Percentiles rank a stretch among this genome's conserved stretches.
Conservation (phyloP, 2,888 invertebrate genomes). For the Drosophila percnosoma region DNA sequence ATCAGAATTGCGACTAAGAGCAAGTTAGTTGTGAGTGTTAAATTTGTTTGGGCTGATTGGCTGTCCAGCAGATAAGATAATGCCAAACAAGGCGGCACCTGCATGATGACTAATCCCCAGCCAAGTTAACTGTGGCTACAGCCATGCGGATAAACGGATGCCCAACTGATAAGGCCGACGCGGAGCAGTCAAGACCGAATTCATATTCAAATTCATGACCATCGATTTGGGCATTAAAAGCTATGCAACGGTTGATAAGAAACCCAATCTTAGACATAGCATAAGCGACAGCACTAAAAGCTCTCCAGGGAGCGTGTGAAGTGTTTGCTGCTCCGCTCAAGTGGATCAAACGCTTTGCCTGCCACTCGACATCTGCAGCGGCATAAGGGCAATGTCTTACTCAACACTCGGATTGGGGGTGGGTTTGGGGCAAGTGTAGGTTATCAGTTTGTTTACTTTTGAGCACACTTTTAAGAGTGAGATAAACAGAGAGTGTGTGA, state of each 20-base stretch:
- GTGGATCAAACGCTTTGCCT: constrained; percentile 29
- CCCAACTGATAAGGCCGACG: constrained; percentile 23
- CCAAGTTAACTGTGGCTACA: constrained; percentile 4
- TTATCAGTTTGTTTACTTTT: constrained; percentile 52
- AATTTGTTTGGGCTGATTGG: background rate
- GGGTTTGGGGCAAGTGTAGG: background rate
- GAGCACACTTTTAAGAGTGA: constrained; percentile 17
- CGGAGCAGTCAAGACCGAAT: background rate
- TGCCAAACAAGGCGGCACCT: constrained; percentile 37
- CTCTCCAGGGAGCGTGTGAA: constrained; percentile 37
- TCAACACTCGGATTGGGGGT: background rate
- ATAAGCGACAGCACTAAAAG: constrained; percentile 33
- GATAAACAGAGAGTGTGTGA: background rate
- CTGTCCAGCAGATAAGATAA: constrained; percentile 44
- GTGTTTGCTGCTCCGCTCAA: constrained; percentile 34
- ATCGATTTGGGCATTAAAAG: background rate
- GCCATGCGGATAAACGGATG: constrained; percentile 39
- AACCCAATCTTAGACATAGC: constrained; percentile 24
- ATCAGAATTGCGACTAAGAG: constrained; percentile 25
- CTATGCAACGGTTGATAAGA: constrained; percentile 16
- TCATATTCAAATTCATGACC: constrained; percentile 20
- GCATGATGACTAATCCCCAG: constrained; percentile 51
- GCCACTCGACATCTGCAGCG: background rate
- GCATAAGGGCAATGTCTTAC: background rate
- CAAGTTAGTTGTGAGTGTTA: background rate